These are phyloP conservation scores for Homarus americanus DNA, from an alignment of 1,140 invertebrate genomes.

Conservation along the genomic window DNA sequence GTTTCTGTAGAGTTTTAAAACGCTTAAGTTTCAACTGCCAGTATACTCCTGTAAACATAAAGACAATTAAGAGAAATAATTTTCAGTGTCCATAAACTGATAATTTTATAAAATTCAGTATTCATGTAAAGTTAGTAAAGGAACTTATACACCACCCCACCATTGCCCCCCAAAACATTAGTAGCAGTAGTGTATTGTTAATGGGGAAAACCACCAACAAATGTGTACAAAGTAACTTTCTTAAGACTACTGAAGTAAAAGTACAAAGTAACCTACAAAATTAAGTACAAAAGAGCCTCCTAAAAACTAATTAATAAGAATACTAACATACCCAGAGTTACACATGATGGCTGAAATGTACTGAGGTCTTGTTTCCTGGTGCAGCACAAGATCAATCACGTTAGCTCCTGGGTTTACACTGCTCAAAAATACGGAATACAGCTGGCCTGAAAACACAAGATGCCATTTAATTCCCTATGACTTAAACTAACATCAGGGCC, in stretches of 20 bases:
- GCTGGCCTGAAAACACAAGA: conserved; percentile 37
- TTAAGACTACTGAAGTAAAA: no score
- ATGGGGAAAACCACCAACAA: no score
- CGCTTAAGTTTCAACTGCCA: conserved; percentile 88
- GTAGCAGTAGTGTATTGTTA: no score
- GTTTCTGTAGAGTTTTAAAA: conserved; percentile 82
- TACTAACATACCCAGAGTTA: conserved; percentile 26
- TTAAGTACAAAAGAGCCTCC: no score
- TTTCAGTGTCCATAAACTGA: not conserved
- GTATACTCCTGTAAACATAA: conserved; percentile 41
- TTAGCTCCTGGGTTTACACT: conserved; percentile 6
- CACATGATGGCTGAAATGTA: conserved; percentile 40
- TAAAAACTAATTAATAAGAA: no score
- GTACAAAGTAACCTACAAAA: no score
- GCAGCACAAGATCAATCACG: conserved; percentile 62
- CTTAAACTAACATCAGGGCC: no score
- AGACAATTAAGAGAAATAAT: not conserved
- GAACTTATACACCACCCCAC: no score
- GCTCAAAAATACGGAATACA: conserved; percentile 62
- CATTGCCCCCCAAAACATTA: no score
- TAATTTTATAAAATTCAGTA: not conserved
- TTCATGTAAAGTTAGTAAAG: no score
- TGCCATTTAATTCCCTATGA: no score
- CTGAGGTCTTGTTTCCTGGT: conserved; percentile 61
- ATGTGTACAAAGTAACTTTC: no score